Evolutionary conservation across 2,113 vertebrate species (phyloP).

Genomic region (Serinus canaria): DNA sequence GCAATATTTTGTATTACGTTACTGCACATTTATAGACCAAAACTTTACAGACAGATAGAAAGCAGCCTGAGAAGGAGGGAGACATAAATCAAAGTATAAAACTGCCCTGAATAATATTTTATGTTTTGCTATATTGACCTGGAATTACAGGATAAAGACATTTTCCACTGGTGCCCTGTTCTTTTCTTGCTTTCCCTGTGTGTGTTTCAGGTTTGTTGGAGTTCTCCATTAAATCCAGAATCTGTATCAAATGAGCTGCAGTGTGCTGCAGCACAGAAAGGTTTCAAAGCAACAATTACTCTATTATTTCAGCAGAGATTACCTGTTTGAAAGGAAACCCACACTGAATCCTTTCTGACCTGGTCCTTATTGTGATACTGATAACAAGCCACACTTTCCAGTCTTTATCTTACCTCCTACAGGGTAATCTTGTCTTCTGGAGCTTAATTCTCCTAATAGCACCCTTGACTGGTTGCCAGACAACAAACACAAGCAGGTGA

Average conservation of each 20-base stretch:
- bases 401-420: conserved; percentile 73
- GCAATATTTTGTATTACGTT: conserved; percentile 50
- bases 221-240: conserved; percentile 30
- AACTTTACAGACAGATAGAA: conserved; percentile 56
- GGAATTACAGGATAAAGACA: conserved; percentile 47
- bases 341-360: conserved; percentile 67
- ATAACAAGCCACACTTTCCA: conserved; percentile 76
- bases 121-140: conserved; percentile 45
- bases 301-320: conserved; percentile 74
- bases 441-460: conserved; percentile 80
- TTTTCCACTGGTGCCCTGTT: conserved; percentile 18
- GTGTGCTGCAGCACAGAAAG: conserved; percentile 46
- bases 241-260: conserved; percentile 61
- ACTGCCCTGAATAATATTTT: conserved; percentile 46
- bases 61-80: conserved; percentile 23
- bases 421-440: conserved; percentile 73
- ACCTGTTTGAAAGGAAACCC: conserved; percentile 74
- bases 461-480: conserved; percentile 80
- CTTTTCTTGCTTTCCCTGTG: neutral
- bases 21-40: conserved; percentile 47
- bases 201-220: neutral
- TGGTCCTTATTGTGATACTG: conserved; percentile 70
- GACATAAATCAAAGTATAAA: conserved; percentile 53
- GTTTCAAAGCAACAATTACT: conserved; percentile 70
- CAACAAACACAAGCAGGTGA: conserved; percentile 75